Conservation (phyloP, 2,797 vertebrate species). For the Triplophysa bombifrons region DNA sequence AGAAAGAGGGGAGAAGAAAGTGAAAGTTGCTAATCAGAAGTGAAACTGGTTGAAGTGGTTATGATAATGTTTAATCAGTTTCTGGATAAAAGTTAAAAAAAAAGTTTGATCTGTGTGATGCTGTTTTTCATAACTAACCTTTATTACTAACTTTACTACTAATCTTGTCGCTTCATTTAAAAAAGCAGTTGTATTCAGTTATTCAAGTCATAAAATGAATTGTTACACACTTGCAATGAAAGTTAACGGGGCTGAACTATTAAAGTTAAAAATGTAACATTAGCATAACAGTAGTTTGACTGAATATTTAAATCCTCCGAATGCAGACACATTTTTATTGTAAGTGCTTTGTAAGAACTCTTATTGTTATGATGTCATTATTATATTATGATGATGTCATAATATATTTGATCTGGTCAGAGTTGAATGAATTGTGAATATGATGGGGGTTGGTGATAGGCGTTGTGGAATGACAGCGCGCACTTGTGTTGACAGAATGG, state of each 20-base stretch:
- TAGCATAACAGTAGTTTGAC: neutral
- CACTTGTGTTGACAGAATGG: slow-evolving; percentile 72
- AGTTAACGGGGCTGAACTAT: neutral
- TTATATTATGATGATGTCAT: neutral
- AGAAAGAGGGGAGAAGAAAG: slow-evolving; percentile 43
- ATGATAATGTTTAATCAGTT: neutral
- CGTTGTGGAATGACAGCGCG: slow-evolving; percentile 18
- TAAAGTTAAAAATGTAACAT: neutral
- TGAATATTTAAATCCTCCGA: neutral
- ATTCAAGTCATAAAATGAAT: neutral
- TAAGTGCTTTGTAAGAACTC: neutral
- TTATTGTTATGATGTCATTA: neutral
- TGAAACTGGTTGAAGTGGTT: slow-evolving; percentile 38
- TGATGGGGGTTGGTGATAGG: slow-evolving; percentile 35
- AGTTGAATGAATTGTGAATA: slow-evolving; percentile 22
- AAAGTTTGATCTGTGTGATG: neutral
- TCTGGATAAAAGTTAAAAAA: neutral
- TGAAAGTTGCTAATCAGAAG: slow-evolving; percentile 42
- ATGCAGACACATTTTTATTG: neutral
- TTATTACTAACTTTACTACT: too few species aligned
- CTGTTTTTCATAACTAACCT: too few species aligned
- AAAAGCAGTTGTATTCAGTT: too few species aligned
- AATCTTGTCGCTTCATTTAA: too few species aligned
- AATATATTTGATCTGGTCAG: neutral
- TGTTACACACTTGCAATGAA: neutral